phyloP scores from a whole-genome alignment of 2,797 vertebrate species.

The Artibeus lituratus region DNA sequence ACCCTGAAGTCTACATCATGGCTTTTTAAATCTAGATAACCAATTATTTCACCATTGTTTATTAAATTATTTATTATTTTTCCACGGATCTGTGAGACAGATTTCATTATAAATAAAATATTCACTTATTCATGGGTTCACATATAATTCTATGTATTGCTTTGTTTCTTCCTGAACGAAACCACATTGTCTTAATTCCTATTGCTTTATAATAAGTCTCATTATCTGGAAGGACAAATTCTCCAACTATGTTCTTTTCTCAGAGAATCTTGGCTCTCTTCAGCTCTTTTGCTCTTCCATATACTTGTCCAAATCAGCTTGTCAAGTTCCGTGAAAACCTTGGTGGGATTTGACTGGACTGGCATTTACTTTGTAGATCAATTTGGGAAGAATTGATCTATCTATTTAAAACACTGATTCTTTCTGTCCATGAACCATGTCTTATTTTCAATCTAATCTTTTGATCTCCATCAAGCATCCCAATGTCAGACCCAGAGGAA shows the following conservation, averaged over 20 bases:
- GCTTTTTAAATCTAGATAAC: not conserved
- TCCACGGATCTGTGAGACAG: not conserved
- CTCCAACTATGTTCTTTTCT: not conserved
- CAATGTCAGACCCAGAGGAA: not conserved
- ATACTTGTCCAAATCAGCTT: not conserved
- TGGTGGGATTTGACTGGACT: not conserved
- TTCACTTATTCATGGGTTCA: not conserved
- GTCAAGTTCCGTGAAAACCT: not conserved
- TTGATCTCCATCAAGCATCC: not conserved
- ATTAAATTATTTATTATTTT: not conserved
- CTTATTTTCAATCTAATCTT: not conserved
- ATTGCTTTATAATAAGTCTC: not conserved
- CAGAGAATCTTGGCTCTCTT: not conserved
- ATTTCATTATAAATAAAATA: not conserved
- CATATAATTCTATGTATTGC: not conserved
- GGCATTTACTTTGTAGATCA: not conserved
- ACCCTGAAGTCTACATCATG: not conserved
- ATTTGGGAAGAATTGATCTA: not conserved
- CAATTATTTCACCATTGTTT: not conserved
- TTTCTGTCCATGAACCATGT: not conserved
- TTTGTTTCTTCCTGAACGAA: not conserved
- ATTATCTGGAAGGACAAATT: not conserved
- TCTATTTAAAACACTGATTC: not conserved
- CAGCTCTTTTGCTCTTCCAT: not conserved
- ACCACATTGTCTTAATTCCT: not conserved